Conservation (phyloP, 2,113 vertebrate species). For the Rhinichthys klamathensis region DNA sequence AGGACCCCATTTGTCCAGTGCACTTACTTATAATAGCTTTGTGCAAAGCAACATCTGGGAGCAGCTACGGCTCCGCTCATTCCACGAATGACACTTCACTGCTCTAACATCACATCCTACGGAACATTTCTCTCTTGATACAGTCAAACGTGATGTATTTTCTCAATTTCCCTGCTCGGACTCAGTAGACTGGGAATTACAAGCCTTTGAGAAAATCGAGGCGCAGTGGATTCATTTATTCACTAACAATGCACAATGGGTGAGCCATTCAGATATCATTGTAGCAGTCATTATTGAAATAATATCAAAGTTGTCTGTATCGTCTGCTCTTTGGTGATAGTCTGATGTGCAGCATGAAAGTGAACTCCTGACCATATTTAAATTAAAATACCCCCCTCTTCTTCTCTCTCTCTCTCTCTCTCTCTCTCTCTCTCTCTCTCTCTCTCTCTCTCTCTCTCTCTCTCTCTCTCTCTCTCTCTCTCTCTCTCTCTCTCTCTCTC, state of each 20-base stretch:
- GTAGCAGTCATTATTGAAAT: conserved; percentile 26
- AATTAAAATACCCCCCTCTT: not conserved
- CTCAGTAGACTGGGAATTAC: conserved; percentile 10
- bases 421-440: no score
- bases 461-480: not conserved
- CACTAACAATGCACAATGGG: conserved; percentile 12
- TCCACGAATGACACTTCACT: conserved; percentile 11
- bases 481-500: conserved; percentile 9
- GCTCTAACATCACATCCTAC: conserved; percentile 22
- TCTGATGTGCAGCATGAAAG: not conserved
- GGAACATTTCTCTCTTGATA: conserved; percentile 15
- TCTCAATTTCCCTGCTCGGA: conserved; percentile 4
- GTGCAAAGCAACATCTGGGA: conserved; percentile 32
- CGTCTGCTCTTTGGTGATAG: not conserved
- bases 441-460: no score
- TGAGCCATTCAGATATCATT: conserved; percentile 6
- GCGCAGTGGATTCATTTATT: conserved; percentile 1
- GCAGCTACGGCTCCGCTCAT: conserved; percentile 18
- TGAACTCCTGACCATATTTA: not conserved
- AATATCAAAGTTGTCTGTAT: conserved; percentile 12
- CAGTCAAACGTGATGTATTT: conserved; percentile 33
- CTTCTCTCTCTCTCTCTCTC: no score
- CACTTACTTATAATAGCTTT: conserved; percentile 48
- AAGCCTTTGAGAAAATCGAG: conserved; percentile 10
- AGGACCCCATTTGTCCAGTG: conserved; percentile 38